Evolutionary conservation across 2,888 invertebrate species (phyloP).

Genomic region (Rhorus exstirpatorius): DNA sequence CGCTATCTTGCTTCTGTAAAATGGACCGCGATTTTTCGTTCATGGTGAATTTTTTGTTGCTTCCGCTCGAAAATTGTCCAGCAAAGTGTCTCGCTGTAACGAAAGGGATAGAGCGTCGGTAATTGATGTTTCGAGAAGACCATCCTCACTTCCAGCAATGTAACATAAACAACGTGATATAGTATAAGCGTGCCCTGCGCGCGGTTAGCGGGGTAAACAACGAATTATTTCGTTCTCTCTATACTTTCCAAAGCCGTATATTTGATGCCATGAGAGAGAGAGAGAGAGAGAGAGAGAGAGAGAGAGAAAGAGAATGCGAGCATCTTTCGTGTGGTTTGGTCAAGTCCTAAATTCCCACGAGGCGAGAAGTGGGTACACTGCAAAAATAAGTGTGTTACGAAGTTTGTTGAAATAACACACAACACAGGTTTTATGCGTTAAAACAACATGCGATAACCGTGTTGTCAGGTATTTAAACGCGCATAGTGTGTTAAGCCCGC

Average conservation of each 20-base stretch:
- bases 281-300: not conserved
- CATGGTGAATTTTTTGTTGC: not conserved
- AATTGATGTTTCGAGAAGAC: conserved; percentile 53
- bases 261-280: not conserved
- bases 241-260: not conserved
- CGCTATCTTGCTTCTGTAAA: not conserved
- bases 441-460: too few relatives aligned
- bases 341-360: conserved; percentile 48
- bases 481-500: too few relatives aligned
- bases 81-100: conserved; percentile 34
- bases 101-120: conserved; percentile 23
- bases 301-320: not conserved
- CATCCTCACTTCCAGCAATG: conserved; percentile 8
- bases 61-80: conserved; percentile 21
- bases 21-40: conserved; percentile 15
- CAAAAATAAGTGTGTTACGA: too few relatives aligned
- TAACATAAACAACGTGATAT: conserved; percentile 1
- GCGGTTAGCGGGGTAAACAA: conserved; percentile 32
- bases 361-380: conserved; percentile 50
- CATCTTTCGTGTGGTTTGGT: conserved; percentile 3
- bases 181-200: not conserved
- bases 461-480: too few relatives aligned
- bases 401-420: too few relatives aligned
- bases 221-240: conserved; percentile 13
- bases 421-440: too few relatives aligned